These are phyloP conservation scores for Sebastes hubbsi DNA, from an alignment of 2,797 vertebrate species.

Conservation along the genomic window DNA sequence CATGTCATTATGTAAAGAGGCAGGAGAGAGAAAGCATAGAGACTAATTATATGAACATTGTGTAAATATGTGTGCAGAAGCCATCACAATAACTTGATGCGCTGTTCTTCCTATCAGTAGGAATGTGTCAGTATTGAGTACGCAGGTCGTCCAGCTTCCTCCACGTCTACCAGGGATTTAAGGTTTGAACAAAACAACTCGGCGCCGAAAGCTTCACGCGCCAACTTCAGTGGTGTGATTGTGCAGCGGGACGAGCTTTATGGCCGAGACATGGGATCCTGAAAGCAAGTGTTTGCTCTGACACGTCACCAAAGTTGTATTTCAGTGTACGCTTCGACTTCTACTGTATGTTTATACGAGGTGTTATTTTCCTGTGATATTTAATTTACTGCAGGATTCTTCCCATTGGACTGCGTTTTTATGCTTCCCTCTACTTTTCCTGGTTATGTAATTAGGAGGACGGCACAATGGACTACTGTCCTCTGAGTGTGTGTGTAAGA, in stretches of 20 bases:
- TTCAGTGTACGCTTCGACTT: conserved; percentile 30
- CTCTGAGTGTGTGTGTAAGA: conserved; percentile 6
- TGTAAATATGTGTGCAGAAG: not conserved
- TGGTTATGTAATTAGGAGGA: conserved; percentile 75
- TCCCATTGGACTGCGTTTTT: conserved; percentile 64
- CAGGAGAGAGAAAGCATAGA: not conserved
- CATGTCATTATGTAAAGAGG: not conserved
- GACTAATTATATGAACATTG: not conserved
- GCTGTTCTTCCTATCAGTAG: conserved; percentile 43
- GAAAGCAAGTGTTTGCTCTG: conserved; percentile 40
- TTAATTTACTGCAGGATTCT: conserved; percentile 71
- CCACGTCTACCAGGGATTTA: conserved; percentile 33
- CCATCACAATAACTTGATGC: conserved; percentile 18
- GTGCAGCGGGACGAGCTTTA: conserved; percentile 20
- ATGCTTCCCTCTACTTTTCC: conserved; percentile 68
- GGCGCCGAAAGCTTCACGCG: conserved; percentile 12
- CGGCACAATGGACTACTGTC: conserved; percentile 78
- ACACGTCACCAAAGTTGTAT: conserved; percentile 57
- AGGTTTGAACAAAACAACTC: conserved; percentile 33
- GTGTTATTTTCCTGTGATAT: conserved; percentile 68
- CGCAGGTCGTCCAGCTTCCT: not conserved
- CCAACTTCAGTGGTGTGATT: conserved; percentile 32
- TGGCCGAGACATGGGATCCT: conserved; percentile 12
- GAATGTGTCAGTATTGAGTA: conserved; percentile 37
- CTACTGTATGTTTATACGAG: conserved; percentile 61